Conservation (phyloP, 2,113 vertebrate species). For the Choloepus hoffmanni region DNA sequence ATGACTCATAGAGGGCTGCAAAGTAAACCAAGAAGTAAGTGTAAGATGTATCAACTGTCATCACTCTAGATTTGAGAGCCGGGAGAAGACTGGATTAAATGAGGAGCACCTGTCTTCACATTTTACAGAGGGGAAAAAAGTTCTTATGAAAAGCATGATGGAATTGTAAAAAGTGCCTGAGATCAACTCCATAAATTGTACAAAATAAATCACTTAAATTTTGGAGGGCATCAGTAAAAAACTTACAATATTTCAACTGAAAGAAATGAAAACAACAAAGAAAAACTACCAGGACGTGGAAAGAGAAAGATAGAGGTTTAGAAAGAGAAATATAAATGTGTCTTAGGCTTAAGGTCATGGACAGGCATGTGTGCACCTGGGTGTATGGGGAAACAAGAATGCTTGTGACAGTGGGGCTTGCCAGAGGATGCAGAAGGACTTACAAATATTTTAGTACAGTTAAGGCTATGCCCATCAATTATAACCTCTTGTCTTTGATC, state of each 20-base stretch:
- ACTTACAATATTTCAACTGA: neutral
- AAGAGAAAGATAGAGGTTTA: neutral
- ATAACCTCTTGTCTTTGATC: neutral
- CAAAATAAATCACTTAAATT: neutral
- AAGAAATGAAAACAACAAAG: neutral
- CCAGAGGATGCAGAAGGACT: neutral
- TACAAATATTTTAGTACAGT: neutral
- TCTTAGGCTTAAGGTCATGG: neutral
- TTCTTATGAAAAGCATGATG: neutral
- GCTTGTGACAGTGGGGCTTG: neutral
- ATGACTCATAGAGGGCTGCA: neutral
- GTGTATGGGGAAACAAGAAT: neutral
- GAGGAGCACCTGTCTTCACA: neutral
- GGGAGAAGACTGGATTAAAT: neutral
- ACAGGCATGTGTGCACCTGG: fast-evolving
- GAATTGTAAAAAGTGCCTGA: neutral
- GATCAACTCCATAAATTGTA: neutral
- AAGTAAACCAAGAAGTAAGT: neutral
- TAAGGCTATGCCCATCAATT: neutral
- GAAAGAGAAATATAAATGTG: neutral
- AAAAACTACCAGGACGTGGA: neutral
- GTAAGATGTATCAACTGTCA: neutral
- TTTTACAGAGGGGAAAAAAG: neutral
- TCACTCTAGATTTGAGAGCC: neutral
- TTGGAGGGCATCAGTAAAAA: neutral